phyloP scores from a whole-genome alignment of 2,888 invertebrate genomes.

The Mamestra brassicae region DNA sequence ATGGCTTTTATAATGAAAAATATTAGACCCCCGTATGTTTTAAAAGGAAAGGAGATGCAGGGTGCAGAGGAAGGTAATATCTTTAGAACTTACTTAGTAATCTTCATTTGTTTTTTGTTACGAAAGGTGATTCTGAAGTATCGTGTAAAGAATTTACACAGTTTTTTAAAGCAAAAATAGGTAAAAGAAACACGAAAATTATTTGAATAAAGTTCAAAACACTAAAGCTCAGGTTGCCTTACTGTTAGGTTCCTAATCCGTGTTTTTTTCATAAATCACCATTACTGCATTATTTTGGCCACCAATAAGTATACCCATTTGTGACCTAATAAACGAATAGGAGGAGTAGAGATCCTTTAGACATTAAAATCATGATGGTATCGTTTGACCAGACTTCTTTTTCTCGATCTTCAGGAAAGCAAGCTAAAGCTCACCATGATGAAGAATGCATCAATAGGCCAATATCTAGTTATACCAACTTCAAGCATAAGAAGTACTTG shows the following conservation, averaged over 20 bases:
- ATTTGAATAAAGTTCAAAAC: background rate
- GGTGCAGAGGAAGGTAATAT: background rate
- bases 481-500: constrained; percentile 81
- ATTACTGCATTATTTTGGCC: no score
- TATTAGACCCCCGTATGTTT: background rate
- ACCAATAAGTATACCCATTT: no score
- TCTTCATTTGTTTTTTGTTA: constrained; percentile 28
- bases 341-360: background rate
- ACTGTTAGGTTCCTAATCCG: background rate
- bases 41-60: constrained; percentile 4
- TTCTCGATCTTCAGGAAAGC: constrained; percentile 40
- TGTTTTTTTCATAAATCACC: background rate
- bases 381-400: background rate
- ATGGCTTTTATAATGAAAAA: background rate
- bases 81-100: background rate
- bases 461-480: constrained; percentile 72
- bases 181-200: background rate
- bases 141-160: no score
- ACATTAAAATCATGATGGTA: background rate
- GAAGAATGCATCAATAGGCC: constrained; percentile 76
- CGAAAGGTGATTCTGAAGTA: background rate
- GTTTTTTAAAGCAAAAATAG: no score
- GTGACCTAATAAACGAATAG: background rate
- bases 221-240: no score
- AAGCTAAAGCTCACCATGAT: constrained; percentile 59